Evolutionary conservation across 2,113 vertebrate species (phyloP).

Genomic region (Xyliphius kryptos): DNA sequence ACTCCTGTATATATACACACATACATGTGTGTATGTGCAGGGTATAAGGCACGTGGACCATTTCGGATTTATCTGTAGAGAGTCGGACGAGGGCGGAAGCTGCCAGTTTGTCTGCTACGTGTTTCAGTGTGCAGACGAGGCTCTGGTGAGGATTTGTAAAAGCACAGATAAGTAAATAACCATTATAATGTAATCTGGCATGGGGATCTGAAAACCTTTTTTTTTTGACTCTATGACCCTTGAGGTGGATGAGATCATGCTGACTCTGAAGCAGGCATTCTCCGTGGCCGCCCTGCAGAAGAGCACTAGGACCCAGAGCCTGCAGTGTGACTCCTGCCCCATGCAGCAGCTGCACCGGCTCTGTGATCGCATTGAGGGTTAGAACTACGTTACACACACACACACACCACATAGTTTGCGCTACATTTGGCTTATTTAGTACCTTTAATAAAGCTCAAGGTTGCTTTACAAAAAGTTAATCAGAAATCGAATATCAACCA

Average conservation of each 20-base stretch:
- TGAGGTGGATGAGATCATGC: conserved; percentile 97
- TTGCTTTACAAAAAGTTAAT: no score
- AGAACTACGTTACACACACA: conserved; percentile 1
- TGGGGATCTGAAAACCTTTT: not conserved
- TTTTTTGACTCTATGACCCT: not conserved
- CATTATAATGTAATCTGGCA: no score
- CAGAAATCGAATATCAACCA: no score
- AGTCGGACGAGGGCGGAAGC: conserved; percentile 76
- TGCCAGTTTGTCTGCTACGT: conserved; percentile 93
- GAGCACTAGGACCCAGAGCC: conserved; percentile 69
- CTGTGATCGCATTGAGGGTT: conserved; percentile 92
- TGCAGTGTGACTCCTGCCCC: conserved; percentile 87
- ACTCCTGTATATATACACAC: no score
- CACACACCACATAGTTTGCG: no score
- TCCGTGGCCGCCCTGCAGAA: conserved; percentile 84
- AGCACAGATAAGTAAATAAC: not conserved
- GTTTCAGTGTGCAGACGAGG: conserved; percentile 91
- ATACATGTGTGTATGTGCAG: conserved; percentile 62
- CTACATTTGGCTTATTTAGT: no score
- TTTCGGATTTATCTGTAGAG: conserved; percentile 97
- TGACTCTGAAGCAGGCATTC: conserved; percentile 96
- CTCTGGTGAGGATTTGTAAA: conserved; percentile 74
- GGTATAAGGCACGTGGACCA: conserved; percentile 95
- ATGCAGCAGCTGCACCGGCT: conserved; percentile 86
- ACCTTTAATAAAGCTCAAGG: no score